Base-by-base conservation (phyloP, 1,140 invertebrate genomes). In the Anagrus nilaparvatae region DNA sequence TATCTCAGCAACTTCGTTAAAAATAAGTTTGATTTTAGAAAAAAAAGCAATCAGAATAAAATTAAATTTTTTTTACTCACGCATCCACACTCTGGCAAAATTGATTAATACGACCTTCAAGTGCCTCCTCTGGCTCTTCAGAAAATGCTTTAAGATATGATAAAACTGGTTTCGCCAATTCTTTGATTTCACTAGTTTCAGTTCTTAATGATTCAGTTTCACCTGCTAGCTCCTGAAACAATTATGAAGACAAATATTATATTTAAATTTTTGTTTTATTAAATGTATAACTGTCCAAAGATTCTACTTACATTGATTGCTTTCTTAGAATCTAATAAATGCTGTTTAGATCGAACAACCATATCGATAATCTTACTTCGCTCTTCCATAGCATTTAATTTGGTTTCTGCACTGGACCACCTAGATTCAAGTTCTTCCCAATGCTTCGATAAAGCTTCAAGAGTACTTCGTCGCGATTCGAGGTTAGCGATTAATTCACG, bases 351-450 rank as follows among this genome's bases (percentile, higher is more conserved):
- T 46, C 77, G 72, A 16, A 86, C 78, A 38, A 75, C 74, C 18
- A 71, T 71, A 59, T 89, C 85, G 32, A 87, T 63, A 61, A 86
- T 80, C 49, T 81, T 77, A 48, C 76, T 72, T 31, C 79, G 75
- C 54, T 89, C 84, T 45, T 82, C 78, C 16, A 79, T 69, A 16
- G 68, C 69, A 49, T 65, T 72, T 3, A 83, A 45, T 35, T 72
- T 69, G 48, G 68, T 76, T 54, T 79, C 81, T 58, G 75, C 78
- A 32, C 67, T 66, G 47, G 78, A 72, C 59, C 80, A 77, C 47
- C 76, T 73, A 3, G 70, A 68, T 64, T 87, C 85, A 51, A 85
- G 81, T 40, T 78, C 75, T 53, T 87, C 78, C 83, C 87, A 90
- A 47, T 81, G 77, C 44, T 76, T 73, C 2, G 82, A 80, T 38